Evolutionary conservation across 2,113 vertebrate genomes (phyloP).

Genomic region (Gallinago media): DNA sequence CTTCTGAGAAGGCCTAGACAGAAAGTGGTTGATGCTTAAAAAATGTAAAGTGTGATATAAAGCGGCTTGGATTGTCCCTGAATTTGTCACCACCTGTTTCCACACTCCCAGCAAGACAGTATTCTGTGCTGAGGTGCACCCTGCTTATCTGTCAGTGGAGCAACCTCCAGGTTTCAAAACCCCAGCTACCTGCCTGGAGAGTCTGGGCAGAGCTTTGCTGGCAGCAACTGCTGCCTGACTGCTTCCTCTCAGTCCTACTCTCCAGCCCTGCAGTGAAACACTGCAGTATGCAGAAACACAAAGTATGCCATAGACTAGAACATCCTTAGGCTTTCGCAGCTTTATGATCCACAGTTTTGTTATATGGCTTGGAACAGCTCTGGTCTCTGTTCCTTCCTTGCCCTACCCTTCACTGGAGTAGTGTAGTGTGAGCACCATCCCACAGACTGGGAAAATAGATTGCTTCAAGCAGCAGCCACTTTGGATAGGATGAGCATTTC

Average conservation of each 20-base stretch:
- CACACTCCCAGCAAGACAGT: not conserved
- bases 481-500: not conserved
- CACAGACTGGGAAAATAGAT: not conserved
- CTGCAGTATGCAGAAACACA: no score
- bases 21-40: not conserved
- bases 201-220: not conserved
- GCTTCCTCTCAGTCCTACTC: not conserved
- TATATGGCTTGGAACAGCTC: not conserved
- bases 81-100: not conserved
- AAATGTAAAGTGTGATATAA: not conserved
- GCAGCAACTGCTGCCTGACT: not conserved
- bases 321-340: not conserved
- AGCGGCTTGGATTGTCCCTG: not conserved
- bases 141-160: not conserved
- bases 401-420: not conserved
- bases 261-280: not conserved
- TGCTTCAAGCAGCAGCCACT: not conserved
- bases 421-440: not conserved
- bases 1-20: not conserved
- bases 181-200: not conserved
- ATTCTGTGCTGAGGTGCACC: not conserved
- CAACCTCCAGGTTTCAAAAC: not conserved
- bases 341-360: not conserved
- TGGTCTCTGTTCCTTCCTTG: not conserved
- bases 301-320: not conserved